A percentile compares a stretch with the other conserved stretches of the same genome.
Evolutionary conservation across 2,113 vertebrate species (phyloP).

Genomic region (Tenebrosternarchus preto): DNA sequence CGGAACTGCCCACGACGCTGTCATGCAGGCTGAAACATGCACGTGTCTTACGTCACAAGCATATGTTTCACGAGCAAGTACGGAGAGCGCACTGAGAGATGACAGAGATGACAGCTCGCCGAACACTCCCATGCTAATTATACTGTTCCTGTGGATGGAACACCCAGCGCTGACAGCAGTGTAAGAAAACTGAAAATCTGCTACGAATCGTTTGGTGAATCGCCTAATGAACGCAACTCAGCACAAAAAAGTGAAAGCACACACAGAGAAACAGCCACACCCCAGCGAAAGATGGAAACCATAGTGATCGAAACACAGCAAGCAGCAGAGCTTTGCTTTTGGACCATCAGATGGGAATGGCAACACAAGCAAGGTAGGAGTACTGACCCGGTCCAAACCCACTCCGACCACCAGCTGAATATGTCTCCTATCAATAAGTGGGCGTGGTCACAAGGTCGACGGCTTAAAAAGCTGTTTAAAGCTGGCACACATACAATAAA

Average conservation of each 20-base stretch:
- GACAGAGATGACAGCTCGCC: conserved; percentile 51
- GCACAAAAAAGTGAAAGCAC: neutral
- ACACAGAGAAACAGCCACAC: neutral
- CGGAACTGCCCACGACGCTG: conserved; percentile 12
- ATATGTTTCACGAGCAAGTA: conserved; percentile 66
- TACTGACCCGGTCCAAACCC: too few species aligned
- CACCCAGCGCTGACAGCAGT: conserved; percentile 43
- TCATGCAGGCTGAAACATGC: conserved; percentile 63
- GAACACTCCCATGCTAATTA: conserved; percentile 47
- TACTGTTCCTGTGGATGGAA: conserved; percentile 51
- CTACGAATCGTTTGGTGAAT: conserved; percentile 33
- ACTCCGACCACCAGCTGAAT: too few species aligned
- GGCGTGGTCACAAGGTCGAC: too few species aligned
- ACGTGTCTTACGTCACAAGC: conserved; percentile 59
- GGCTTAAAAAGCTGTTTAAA: neutral
- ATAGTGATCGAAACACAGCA: too few species aligned
- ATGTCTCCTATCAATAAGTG: neutral
- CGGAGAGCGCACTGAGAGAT: conserved; percentile 50
- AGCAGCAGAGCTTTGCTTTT: too few species aligned
- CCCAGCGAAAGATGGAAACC: neutral
- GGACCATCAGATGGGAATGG: too few species aligned
- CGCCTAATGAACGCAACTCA: conserved; percentile 25
- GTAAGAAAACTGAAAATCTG: conserved; percentile 32
- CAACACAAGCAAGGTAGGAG: too few species aligned
- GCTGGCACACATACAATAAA: neutral